These are phyloP conservation scores for Gambusia affinis DNA, from an alignment of 2,113 vertebrate species.

Conservation along the genomic window DNA sequence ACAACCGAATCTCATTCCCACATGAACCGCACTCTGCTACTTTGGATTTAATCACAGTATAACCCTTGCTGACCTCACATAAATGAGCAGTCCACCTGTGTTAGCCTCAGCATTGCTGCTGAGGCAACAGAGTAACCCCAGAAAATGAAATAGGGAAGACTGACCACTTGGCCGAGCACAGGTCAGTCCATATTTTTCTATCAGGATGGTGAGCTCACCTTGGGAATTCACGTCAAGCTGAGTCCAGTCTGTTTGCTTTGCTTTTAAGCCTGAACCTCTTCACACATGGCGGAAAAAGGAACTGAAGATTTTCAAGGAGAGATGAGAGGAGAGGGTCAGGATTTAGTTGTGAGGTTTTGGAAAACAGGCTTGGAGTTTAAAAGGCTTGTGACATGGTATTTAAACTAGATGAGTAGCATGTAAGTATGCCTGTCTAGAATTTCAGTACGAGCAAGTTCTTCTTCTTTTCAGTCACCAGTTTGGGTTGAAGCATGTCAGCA, in stretches of 20 bases:
- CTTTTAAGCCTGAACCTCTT: slow-evolving; percentile 48
- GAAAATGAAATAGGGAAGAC: slow-evolving; percentile 62
- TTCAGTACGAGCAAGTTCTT: not conserved
- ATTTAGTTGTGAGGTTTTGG: slow-evolving; percentile 35
- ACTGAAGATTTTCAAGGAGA: slow-evolving; percentile 18
- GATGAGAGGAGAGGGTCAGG: slow-evolving; percentile 2
- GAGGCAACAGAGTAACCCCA: slow-evolving; percentile 69
- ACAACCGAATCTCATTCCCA: slow-evolving; percentile 39
- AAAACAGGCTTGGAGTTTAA: slow-evolving; percentile 44
- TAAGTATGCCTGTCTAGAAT: not conserved
- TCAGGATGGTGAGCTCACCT: slow-evolving; percentile 48
- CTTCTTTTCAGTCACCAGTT: not conserved
- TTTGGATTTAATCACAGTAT: slow-evolving; percentile 73
- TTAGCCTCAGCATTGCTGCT: slow-evolving; percentile 75
- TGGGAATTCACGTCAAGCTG: slow-evolving; percentile 57
- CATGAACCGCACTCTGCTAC: slow-evolving; percentile 49
- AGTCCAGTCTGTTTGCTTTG: slow-evolving; percentile 53
- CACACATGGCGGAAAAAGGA: slow-evolving; percentile 59
- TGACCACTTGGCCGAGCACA: slow-evolving; percentile 54
- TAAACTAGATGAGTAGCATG: not conserved
- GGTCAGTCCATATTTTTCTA: slow-evolving; percentile 64
- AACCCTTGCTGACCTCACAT: slow-evolving; percentile 74
- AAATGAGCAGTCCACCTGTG: slow-evolving; percentile 74
- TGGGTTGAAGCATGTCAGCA: not conserved
- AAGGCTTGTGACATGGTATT: slow-evolving; percentile 14